Evolutionary conservation across 2,888 invertebrate genomes (phyloP), one percentile per base, ranked within the genome.

Genomic region (Leucoma salicis): DNA sequence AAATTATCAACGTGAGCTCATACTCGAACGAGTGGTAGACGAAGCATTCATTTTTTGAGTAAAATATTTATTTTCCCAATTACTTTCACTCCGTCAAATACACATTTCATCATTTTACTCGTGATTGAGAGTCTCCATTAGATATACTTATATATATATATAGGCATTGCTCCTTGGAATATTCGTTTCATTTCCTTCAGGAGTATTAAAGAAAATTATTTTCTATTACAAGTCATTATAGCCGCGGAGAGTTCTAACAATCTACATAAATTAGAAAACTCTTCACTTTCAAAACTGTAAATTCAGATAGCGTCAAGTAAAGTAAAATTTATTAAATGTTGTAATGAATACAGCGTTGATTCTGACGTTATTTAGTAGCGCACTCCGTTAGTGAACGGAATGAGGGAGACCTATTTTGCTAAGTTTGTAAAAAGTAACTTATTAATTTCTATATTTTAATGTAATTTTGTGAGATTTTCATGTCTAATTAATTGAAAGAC

Each of bases 221-320:
- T 80, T 77, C 73, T 74, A 76, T 75, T 74, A 55, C 63, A 46
- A 60, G 58, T 69, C 65, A 72, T 70, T 68, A 63, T 58, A 54
- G 50, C 46, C 49, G 49, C 43, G 45, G 55, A 48, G 65, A 69
- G 72, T 66, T 66, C 72, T 65, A 70, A 80, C 78, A 82, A 82
- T 82, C 73, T 82, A 73, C 80, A 82, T 81, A 81, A 82, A 82
- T 81, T 82, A 81, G 66, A 46, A 64, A 78, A 77, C 66, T 75
- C 70, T 63, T 72, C 69, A 74, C 72, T 70, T 69, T 64, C 66
- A 61, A 65, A 74, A 74, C 66, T 66, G 54, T 59, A 45, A 68
- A 68, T 69, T 73, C 58, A 65, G 74, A 78, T 75, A 77, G 63
- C 66, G 63, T 61, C 63, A 64, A 65, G 66, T 55, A 57, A 67